A percentile compares a stretch with the other conserved stretches of the same genome.
phyloP scores from a whole-genome alignment of 2,113 vertebrate genomes.

The Scopus umbretta region DNA sequence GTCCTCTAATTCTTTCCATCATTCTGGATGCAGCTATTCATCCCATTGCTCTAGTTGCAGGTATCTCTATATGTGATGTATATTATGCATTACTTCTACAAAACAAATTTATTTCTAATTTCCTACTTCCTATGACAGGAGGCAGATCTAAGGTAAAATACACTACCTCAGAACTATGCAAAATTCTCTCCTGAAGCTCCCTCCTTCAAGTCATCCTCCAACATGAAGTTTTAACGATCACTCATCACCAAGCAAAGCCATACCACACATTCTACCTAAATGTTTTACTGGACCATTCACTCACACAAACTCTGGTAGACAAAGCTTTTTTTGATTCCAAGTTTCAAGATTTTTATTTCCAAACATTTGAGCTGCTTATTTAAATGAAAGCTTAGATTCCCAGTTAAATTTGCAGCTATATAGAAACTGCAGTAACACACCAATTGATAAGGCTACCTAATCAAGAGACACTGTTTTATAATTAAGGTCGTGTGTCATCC shows the following conservation, averaged over 20 bases:
- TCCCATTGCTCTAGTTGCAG: not conserved
- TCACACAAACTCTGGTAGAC: not conserved
- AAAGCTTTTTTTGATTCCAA: not conserved
- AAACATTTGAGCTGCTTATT: not conserved
- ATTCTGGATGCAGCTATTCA: not conserved
- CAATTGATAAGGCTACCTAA: not conserved
- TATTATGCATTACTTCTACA: not conserved
- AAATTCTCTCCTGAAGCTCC: not conserved
- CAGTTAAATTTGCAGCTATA: not conserved
- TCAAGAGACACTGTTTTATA: not conserved
- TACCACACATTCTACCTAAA: not conserved
- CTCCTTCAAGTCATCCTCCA: not conserved
- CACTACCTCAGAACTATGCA: fast-evolving
- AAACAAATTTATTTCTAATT: not conserved
- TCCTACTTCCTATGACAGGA: not conserved
- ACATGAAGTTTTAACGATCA: not conserved
- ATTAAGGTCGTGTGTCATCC: too few relatives aligned
- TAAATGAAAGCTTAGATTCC: not conserved
- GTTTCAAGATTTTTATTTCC: not conserved
- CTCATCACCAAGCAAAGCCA: not conserved
- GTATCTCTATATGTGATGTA: not conserved
- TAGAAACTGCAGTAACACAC: not conserved
- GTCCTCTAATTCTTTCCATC: not conserved
- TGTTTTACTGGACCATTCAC: not conserved
- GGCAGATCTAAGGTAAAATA: not conserved